phyloP scores from a whole-genome alignment of 1,140 invertebrate species.

The Papilio dardanus region DNA sequence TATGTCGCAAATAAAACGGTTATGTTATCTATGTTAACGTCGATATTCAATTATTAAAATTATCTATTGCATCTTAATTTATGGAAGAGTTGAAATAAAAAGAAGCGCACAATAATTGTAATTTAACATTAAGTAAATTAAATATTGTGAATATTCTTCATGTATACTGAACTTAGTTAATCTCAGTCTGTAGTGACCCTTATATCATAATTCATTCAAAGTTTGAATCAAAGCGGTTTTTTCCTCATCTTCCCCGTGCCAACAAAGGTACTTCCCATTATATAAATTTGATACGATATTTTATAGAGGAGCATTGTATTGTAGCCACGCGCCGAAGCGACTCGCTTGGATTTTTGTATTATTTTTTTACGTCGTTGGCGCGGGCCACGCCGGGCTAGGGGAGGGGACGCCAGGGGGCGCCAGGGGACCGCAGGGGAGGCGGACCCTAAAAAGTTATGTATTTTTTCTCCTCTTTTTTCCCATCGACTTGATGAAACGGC shows the following conservation, averaged over 20 bases:
- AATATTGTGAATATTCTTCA: not conserved
- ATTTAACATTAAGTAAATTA: not conserved
- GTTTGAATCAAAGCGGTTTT: constrained; percentile 49
- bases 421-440: constrained; percentile 52
- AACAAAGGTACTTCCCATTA: constrained; percentile 69
- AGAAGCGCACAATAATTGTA: not conserved
- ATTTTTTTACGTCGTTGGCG: constrained; percentile 59
- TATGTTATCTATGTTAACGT: too few species aligned
- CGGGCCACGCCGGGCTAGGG: constrained; percentile 45
- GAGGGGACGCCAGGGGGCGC: constrained; percentile 49
- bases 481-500: constrained; percentile 79
- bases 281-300: constrained; percentile 78
- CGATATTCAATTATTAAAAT: too few species aligned
- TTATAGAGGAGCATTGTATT: constrained; percentile 64
- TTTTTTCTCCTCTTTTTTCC: constrained; percentile 81
- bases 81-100: too few species aligned
- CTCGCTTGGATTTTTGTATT: constrained; percentile 60
- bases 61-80: too few species aligned
- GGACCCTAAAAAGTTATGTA: constrained; percentile 81
- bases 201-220: constrained; percentile 44
- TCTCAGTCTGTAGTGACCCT: constrained; percentile 20
- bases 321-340: constrained; percentile 68
- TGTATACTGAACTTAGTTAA: not conserved
- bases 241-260: constrained; percentile 59
- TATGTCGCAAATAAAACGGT: not conserved